A percentile compares a stretch with the other conserved stretches of the same genome.
Conservation (phyloP, 2,888 invertebrate genomes). For the Melieria picta region DNA sequence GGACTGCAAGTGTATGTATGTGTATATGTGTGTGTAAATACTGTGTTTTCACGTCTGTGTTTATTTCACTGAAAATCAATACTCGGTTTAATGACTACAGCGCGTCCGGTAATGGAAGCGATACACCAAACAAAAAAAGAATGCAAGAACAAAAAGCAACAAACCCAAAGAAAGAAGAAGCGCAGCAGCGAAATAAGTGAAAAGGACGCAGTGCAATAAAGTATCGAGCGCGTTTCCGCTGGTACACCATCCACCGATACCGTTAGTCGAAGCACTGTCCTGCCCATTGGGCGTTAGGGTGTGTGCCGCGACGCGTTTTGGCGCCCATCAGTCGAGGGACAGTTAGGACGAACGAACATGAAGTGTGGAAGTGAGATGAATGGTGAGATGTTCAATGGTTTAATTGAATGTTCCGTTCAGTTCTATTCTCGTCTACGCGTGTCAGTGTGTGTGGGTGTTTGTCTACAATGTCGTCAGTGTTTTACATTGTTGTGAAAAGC, state of each 20-base stretch:
- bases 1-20: no score
- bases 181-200: background rate
- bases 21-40: no score
- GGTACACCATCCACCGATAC: background rate
- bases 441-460: background rate
- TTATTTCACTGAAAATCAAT: constrained; percentile 22
- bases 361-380: no score
- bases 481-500: no score
- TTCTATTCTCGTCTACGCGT: background rate
- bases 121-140: background rate
- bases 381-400: no score
- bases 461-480: background rate
- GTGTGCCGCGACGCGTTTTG: background rate
- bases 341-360: no score
- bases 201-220: background rate
- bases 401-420: no score
- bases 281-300: background rate
- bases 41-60: background rate
- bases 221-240: constrained; percentile 1
- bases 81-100: constrained; percentile 17
- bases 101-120: background rate
- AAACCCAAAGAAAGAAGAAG: background rate
- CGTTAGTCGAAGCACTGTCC: constrained; percentile 2
- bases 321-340: no score
- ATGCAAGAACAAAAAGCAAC: background rate